These are phyloP conservation scores for Limnothrissa miodon DNA, from an alignment of 2,113 vertebrate species.

Conservation along the genomic window DNA sequence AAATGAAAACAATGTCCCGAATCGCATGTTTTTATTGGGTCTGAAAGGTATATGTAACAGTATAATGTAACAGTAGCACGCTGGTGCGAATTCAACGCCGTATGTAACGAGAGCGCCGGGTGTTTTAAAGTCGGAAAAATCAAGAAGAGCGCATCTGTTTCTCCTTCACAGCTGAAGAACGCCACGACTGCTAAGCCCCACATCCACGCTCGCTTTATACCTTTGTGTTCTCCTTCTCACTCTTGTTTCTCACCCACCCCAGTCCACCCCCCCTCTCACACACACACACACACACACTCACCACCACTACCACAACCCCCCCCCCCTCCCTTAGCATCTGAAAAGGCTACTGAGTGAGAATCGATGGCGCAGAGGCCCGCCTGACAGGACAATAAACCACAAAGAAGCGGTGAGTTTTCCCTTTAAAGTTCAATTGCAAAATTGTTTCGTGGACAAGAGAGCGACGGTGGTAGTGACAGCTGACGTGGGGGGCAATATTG, in stretches of 20 bases:
- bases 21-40: background rate
- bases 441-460: slow-evolving; percentile 50
- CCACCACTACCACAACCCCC: slow-evolving; percentile 38
- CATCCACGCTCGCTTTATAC: slow-evolving; percentile 51
- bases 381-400: slow-evolving; percentile 82
- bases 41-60: no score
- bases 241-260: slow-evolving; percentile 69
- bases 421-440: slow-evolving; percentile 56
- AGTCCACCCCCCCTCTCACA: slow-evolving; percentile 44
- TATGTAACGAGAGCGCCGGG: slow-evolving; percentile 30
- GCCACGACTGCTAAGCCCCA: slow-evolving; percentile 45
- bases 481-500: slow-evolving; percentile 48
- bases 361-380: slow-evolving; percentile 81
- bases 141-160: background rate
- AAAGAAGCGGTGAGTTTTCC: slow-evolving; percentile 79
- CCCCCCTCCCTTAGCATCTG: slow-evolving; percentile 75
- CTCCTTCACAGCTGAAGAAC: slow-evolving; percentile 44
- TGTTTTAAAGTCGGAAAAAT: slow-evolving; percentile 29
- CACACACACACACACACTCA: slow-evolving; percentile 39
- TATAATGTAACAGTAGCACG: slow-evolving; percentile 12
- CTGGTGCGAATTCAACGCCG: background rate
- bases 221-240: slow-evolving; percentile 74
- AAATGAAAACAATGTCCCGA: background rate
- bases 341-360: slow-evolving; percentile 76
- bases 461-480: slow-evolving; percentile 38